Base-by-base conservation (phyloP, 2,797 vertebrate species). In the Pipistrellus kuhlii region DNA sequence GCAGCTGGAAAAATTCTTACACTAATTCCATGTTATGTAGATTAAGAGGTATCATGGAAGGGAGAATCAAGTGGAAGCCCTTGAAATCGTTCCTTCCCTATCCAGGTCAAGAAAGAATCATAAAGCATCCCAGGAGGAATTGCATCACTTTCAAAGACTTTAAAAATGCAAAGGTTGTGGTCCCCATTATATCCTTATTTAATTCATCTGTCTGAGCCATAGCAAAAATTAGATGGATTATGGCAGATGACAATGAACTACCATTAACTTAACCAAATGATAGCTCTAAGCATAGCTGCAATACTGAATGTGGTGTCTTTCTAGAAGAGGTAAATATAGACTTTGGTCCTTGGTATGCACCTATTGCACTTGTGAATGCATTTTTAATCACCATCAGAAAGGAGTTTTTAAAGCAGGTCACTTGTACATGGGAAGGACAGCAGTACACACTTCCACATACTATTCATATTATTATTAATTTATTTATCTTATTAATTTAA, bases 21-120 rank as follows among this genome's bases (percentile, higher is more conserved):
- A 30, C 0, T 41, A 64, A 71, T 72, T 88, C 25, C 14, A 53
- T 80, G 0, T 53, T 62, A 32, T 46, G 8, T 76, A 55, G 41
- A 77, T 55, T 69, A 94, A 96, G 68, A 81, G 9, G 25, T 48
- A 38, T 83, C 75, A 80, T 32, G 30, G 87, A 94, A 89, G 78
- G 32, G 68, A 71, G 14, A 23, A 35, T 55, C 66, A 57, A 78
- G 15, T 30, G 30, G 38, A 80, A 93, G 27, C 15, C 32, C 30
- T 21, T 51, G 44, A 86, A 80, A 66, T 59, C 30, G 2, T 75
- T 78, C 32, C 13, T 91, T 17, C 72, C 57, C n/a, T 59, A 41
- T 44, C 6, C n/a, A 51, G 25, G 41, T 21, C 41, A 83, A 76
- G 21, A 59, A 0, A 93, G 68, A 93, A 78, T 44, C 53, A 91